Evolutionary conservation across 2,888 invertebrate species (phyloP).

Genomic region (Digitonthophagus gazella): DNA sequence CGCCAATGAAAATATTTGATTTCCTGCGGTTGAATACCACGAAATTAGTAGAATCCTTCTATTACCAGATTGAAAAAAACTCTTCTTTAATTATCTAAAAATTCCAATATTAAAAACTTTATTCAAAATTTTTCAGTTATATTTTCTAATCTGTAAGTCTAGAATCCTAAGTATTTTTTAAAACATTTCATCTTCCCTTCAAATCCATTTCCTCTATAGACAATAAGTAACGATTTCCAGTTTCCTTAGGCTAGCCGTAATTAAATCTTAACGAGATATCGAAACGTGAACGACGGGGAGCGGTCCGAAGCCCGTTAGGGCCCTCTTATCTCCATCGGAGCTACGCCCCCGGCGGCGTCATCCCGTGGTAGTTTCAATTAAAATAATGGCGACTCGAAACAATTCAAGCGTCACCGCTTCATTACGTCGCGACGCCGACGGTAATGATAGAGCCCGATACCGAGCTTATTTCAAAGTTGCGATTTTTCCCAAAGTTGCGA

Average conservation of each 20-base stretch:
- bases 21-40: not conserved
- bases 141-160: too few relatives aligned
- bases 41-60: not conserved
- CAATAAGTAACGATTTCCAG: too few relatives aligned
- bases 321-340: too few relatives aligned
- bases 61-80: too few relatives aligned
- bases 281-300: not conserved
- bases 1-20: not conserved
- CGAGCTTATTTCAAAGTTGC: not conserved
- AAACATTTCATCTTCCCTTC: too few relatives aligned
- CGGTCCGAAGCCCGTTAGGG: too few relatives aligned
- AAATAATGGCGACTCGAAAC: not conserved
- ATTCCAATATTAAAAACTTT: too few relatives aligned
- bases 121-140: too few relatives aligned
- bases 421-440: not conserved
- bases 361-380: not conserved
- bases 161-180: too few relatives aligned
- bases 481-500: not conserved
- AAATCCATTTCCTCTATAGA: too few relatives aligned
- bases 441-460: not conserved
- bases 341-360: not conserved
- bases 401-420: not conserved
- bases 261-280: not conserved
- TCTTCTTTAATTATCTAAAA: too few relatives aligned
- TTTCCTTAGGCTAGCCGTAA: too few relatives aligned